Evolutionary conservation across 1,140 invertebrate genomes (phyloP), one percentile per base, ranked within the genome.

Genomic region (Halyomorpha halys): DNA sequence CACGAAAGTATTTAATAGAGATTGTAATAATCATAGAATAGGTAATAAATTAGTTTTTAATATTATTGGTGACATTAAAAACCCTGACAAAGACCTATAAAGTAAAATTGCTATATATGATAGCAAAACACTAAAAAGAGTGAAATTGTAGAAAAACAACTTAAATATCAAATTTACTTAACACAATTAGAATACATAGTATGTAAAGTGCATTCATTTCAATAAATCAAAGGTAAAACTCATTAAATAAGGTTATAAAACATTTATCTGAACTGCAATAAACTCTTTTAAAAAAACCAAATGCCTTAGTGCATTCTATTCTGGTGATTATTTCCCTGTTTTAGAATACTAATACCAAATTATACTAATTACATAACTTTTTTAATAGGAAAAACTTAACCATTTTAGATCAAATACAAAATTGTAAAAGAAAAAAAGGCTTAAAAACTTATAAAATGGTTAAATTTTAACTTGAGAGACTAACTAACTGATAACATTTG

Each of bases 291-390:
- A 30, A 30, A 4, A 30, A 30, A 30, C 8, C 3, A 4, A 39
- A 9, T 39, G 34, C 34, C 1, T 39, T 13, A 39, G 34, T 39
- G 11, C 34, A 39, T 39, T 39, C 34, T 39, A 39, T 39, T 9
- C 34, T 49, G 47, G 47, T 49, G 47, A 49, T 49, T 49, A 49
- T 49, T 49, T 49, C 47, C 47, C 47, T 19, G 19, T 19, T 19
- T 49, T 49, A 49, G 47, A 49, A 49, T 49, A 49, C 47, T 49
- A 49, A 19, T 49, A 21, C 19, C n/a, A 49, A 49, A 18, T 21
- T 49, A 39, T 39, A 39, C 34, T 39, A 39, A 39, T 13, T 11
- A 2, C 6, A 39, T 39, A 39, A 2, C 11, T 1, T 39, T 39
- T 39, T 39, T 30, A 49, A 49, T 49, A 49, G 6, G 21, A 49